Conservation (phyloP, 1,140 invertebrate genomes). For the Atta cephalotes region DNA sequence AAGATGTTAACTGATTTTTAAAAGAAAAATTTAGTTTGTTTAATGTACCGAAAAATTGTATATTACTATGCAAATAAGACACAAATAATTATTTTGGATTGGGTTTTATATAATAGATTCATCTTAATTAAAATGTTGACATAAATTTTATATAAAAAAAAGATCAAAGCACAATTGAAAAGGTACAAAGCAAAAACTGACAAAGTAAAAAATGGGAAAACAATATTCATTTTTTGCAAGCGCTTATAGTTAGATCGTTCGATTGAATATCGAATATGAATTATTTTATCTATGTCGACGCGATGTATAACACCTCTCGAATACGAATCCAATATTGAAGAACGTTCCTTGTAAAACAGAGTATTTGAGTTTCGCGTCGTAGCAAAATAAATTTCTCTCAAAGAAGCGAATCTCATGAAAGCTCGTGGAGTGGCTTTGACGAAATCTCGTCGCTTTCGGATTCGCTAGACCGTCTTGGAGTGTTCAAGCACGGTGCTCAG, state of each 20-base stretch:
- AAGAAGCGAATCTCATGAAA: slow-evolving; percentile 29
- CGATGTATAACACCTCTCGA: neutral
- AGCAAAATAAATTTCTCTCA: slow-evolving; percentile 25
- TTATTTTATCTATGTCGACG: neutral
- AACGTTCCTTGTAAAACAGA: slow-evolving; percentile 13
- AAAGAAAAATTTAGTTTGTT: neutral
- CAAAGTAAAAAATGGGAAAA: neutral
- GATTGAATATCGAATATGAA: neutral
- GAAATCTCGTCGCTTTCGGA: slow-evolving; percentile 11
- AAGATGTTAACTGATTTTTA: neutral
- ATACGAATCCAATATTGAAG: slow-evolving; percentile 35
- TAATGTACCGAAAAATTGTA: neutral
- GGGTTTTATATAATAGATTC: neutral
- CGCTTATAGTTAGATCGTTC: neutral
- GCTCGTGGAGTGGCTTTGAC: neutral
- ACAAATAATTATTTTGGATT: neutral
- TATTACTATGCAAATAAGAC: neutral
- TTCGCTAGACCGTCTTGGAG: slow-evolving; percentile 2
- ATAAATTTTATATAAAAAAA: neutral
- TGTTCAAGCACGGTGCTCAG: neutral
- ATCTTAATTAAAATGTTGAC: neutral
- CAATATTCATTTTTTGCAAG: neutral
- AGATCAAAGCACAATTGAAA: neutral
- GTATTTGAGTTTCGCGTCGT: slow-evolving; percentile 5
- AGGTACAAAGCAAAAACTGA: neutral